Evolutionary conservation across 2,888 invertebrate genomes (phyloP).

Genomic region (Escarpia spicata): DNA sequence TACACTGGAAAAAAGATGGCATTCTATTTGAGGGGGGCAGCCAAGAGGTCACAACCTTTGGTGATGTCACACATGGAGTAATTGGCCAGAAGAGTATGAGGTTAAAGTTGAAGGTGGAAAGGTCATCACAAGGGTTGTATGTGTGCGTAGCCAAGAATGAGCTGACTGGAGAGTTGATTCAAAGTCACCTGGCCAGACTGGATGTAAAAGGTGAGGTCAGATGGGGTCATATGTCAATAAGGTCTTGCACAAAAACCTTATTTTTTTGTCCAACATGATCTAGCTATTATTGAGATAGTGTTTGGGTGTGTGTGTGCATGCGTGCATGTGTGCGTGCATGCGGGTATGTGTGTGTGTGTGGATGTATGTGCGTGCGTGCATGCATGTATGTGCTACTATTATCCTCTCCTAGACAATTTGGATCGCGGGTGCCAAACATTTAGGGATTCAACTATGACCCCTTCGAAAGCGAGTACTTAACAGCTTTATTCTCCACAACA

Average conservation of each 20-base stretch:
- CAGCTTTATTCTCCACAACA: no score
- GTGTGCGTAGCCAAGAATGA: background rate
- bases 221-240: background rate
- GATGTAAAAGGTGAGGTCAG: background rate
- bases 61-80: background rate
- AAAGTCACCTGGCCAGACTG: background rate
- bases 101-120: background rate
- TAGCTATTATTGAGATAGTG: no score
- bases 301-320: no score
- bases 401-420: no score
- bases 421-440: no score
- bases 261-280: no score
- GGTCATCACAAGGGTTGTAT: background rate
- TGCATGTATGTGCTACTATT: no score
- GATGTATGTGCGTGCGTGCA: no score
- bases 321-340: no score
- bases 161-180: background rate
- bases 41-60: background rate
- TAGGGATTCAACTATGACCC: no score
- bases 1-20: background rate
- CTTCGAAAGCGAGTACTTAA: no score
- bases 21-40: background rate
- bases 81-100: background rate
- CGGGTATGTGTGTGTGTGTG: no score
- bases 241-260: background rate